Evolutionary conservation across 2,797 vertebrate genomes (phyloP), one percentile per base, ranked within the genome.

Genomic region (Geranospiza caerulescens): DNA sequence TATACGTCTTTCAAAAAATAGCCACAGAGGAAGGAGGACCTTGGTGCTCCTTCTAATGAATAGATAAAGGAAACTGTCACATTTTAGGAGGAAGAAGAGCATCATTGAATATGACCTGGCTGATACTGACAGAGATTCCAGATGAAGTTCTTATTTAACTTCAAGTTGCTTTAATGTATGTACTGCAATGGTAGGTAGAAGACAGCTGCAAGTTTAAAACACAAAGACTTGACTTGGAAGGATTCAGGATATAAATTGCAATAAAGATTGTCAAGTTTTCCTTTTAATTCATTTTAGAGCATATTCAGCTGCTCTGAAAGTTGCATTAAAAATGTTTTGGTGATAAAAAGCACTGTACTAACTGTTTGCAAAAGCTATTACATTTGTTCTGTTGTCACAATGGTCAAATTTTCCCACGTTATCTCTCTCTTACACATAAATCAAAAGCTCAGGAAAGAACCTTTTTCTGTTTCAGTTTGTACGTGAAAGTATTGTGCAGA

Each of bases 401-500:
- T 31, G 44, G 15, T 82, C 15, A 36, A 18, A 22, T 64, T 83
- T 60, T 42, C 31, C 56, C 8, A 14, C 2, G 3, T 34, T 59
- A 6, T 19, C 10, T 44, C 34, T 34, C 27, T 83, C 53, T 66
- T 42, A 18, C 11, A 40, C 4, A 9, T 56, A 76, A 72, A 72
- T 50, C 5, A 67, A 58, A 71, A 78, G 19, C 38, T 85, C n/a
- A 68, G n/a, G 60, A 76, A 72, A 52, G 8, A 63, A 63, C 15
- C 44, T 55, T 87, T 89, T 81, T 63, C 19, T 90, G 55, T 94
- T 94, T 34, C 97, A 99, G 98, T 98, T 98, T 88, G 97, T 98
- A 20, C 94, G 98, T 73, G 98, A 98, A 94, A 94, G 98, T 73
- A 89, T 98, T 52, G 97, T 98, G 72, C 97, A 96, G 59, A 98